Percentiles rank a stretch among this genome's conserved stretches.
Conservation (phyloP, 2,888 invertebrate species). For the Morpho achilles region DNA sequence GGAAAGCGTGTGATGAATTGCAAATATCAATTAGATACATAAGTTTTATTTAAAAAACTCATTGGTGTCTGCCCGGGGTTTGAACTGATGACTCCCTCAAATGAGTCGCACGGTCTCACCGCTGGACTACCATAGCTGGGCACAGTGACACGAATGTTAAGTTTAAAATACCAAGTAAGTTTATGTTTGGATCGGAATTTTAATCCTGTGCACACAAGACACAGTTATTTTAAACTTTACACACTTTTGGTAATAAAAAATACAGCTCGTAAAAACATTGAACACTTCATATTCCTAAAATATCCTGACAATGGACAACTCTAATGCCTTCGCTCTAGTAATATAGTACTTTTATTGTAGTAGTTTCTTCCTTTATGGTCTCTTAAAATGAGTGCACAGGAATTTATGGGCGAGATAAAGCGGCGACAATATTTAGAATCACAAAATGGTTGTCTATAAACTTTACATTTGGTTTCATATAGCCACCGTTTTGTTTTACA, state of each 20-base stretch:
- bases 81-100: too few species aligned
- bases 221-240: conserved; percentile 1
- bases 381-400: conserved; percentile 27
- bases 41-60: too few species aligned
- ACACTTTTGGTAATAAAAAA: conserved; percentile 3
- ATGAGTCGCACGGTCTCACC: too few species aligned
- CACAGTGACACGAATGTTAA: too few species aligned
- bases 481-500: conserved; percentile 17
- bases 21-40: too few species aligned
- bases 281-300: conserved; percentile 19
- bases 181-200: too few species aligned
- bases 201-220: too few species aligned
- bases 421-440: conserved; percentile 28
- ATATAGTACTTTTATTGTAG: conserved; percentile 28
- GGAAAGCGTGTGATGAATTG: too few species aligned
- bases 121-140: too few species aligned
- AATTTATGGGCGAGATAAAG: conserved; percentile 31
- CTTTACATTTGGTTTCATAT: conserved; percentile 18
- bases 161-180: too few species aligned
- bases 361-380: conserved; percentile 31
- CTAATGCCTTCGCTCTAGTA: conserved; percentile 21
- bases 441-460: conserved; percentile 26
- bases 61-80: too few species aligned
- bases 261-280: conserved; percentile 7
- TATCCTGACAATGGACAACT: conserved; percentile 20